Evolutionary conservation across 1,140 invertebrate genomes (phyloP), one percentile per base, ranked within the genome.

Genomic region (Bombyx mori): DNA sequence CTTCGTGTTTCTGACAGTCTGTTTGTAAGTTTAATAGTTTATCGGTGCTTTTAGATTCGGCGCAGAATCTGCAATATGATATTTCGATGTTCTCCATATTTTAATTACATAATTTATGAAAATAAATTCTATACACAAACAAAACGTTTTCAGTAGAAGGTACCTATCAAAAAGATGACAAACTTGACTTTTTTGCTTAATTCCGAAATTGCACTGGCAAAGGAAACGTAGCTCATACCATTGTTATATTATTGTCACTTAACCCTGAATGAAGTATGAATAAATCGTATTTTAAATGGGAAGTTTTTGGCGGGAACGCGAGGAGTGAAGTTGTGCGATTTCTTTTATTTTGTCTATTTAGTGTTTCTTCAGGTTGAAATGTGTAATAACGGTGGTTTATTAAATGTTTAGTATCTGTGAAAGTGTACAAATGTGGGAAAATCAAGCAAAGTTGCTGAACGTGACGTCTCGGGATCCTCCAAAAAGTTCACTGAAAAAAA

Each of bases 31-130:
- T 62, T 35, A 77, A 45, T 7, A 81, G 65, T 58, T 77, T 76
- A 7, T 67, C 58, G n/a, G 65, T 56, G 42, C 63, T 69, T 52
- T 74, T 81, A 9, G 70, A 56, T 59, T 73, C 66, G 6, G 76
- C 76, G 52, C 78, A 81, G 18, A 81, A 61, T 35, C 76, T 62
- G n/a, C 78, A 81, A 54, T 77, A 66, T 0, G 56, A 44, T 12
- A 66, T 69, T 55, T 69, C 71, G 52, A 57, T 62, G 0, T 18
- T 58, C 50, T 47, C 22, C 51, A 42, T 52, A 42, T 3, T 52
- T 8, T 52, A 52, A 42, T 49, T 22, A 12, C n/a, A 49, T n/a
- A 18, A 6, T 49, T n/a, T 10, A n/a, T 7, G 7, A 7, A 49
- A 12, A 49, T n/a, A 49, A 18, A 49, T 35, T 35, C 26, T 35